These are phyloP conservation scores for Mayetiola destructor DNA, from an alignment of 2,888 invertebrate species.

Conservation along the genomic window DNA sequence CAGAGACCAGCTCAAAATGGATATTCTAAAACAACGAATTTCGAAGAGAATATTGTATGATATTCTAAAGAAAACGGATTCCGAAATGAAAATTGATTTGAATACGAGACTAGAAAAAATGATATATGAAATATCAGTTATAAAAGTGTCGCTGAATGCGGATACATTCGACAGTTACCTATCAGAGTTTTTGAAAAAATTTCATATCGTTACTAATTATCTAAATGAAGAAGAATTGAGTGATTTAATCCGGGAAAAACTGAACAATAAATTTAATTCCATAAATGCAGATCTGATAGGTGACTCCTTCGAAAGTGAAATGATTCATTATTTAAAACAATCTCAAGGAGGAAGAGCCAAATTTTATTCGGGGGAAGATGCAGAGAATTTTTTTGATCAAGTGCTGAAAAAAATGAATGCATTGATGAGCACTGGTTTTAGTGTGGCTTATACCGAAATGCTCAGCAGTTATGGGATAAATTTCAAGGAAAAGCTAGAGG, in stretches of 20 bases:
- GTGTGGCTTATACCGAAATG: neutral
- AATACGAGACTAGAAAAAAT: no score
- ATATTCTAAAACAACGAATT: no score
- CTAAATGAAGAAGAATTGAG: neutral
- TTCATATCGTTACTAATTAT: neutral
- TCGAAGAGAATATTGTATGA: no score
- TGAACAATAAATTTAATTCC: neutral
- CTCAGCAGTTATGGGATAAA: neutral
- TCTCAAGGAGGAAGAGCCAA: neutral
- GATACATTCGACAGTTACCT: neutral
- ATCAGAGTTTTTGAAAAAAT: neutral
- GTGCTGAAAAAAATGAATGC: neutral
- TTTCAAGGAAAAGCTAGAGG: neutral
- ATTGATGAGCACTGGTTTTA: neutral
- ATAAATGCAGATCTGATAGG: neutral
- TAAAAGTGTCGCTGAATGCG: neutral
- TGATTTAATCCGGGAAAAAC: neutral
- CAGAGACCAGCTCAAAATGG: no score
- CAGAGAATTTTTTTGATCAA: neutral
- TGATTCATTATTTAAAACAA: neutral
- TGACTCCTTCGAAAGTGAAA: neutral
- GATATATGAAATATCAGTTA: neutral
- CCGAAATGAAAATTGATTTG: no score
- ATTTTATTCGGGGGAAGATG: neutral
- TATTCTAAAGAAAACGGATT: no score